Percentiles rank a stretch among this genome's conserved stretches.
Conservation (phyloP, 2,888 invertebrate species). For the Cryptocheilus praepositus region DNA sequence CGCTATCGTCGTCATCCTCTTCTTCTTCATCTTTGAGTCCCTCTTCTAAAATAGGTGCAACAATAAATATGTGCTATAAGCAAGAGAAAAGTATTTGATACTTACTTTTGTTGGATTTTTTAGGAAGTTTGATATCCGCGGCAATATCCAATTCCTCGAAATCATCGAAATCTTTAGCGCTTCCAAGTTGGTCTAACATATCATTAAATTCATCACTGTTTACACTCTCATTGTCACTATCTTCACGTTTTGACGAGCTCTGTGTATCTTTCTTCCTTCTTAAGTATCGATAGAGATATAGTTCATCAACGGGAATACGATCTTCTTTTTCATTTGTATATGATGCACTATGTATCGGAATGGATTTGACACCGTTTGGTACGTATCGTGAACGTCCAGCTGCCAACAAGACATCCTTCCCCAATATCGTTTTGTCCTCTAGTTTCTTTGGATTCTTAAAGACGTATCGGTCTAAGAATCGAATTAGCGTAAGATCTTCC, state of each 20-base stretch:
- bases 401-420: slow-evolving; percentile 81
- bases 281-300: slow-evolving; percentile 84
- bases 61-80: neutral
- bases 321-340: slow-evolving; percentile 82
- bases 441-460: slow-evolving; percentile 93
- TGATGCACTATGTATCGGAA: slow-evolving; percentile 84
- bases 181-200: slow-evolving; percentile 74
- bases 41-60: neutral
- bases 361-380: slow-evolving; percentile 82
- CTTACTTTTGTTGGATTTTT: slow-evolving; percentile 63
- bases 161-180: slow-evolving; percentile 75
- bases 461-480: slow-evolving; percentile 96
- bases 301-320: slow-evolving; percentile 93
- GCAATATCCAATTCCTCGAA: slow-evolving; percentile 81
- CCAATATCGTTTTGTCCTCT: slow-evolving; percentile 74
- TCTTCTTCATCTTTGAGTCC: slow-evolving; percentile 20
- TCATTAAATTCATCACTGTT: slow-evolving; percentile 77
- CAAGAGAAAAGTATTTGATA: slow-evolving; percentile 8
- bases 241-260: slow-evolving; percentile 69
- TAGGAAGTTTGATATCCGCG: slow-evolving; percentile 66
- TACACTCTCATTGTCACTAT: slow-evolving; percentile 74
- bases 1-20: slow-evolving; percentile 34
- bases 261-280: slow-evolving; percentile 52
- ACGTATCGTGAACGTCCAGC: slow-evolving; percentile 82
- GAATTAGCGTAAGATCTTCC: slow-evolving; percentile 91